Evolutionary conservation across 2,113 vertebrate genomes (phyloP), one percentile per base, ranked within the genome.

Genomic region (Brachyistius frenatus): DNA sequence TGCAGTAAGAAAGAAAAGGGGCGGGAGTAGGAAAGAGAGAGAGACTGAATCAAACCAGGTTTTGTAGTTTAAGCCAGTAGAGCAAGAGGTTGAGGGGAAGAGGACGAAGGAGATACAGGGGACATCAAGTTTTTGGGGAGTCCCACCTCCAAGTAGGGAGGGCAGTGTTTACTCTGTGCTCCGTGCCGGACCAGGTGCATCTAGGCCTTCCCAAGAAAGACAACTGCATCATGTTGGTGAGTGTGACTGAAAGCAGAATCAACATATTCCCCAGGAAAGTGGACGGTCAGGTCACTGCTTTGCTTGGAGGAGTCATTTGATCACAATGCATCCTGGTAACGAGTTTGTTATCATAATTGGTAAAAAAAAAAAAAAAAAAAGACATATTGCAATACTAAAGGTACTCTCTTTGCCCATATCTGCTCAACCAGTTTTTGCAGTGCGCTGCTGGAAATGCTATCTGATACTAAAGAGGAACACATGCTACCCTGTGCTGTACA

Each of bases 151-250:
- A 64, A 33, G 30, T 39, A 76, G 50, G 52, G 70, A 74, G 66
- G 65, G 47, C 61, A 66, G 63, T 23, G 41, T 54, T 78, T 35
- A 32, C 39, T 75, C 54, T 32, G 49, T 50, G 33, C 63, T 78
- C 32, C 15, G 41, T 15, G 44, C 69, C 9, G 10, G 53, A 65
- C 32, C 65, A 75, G 68, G 52, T 63, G 35, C 36, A 46, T 46
- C 73, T 66, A 46, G 60, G 53, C 56, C 57, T 83, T 56, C 53
- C 7, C 1, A 1, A 57, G 14, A 85, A 69, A 23, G 55, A 84
- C 11, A 60, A 50, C 66, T 53, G 37, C 90, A 93, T 83, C 84
- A 93, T 93, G 93, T 65, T 57, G 90, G 93, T 93, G 76, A 93
- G 91, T 93, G 33, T 15, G 84, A 53, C 32, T 67, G 15, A 6